These are phyloP conservation scores for Branchinecta lynchi DNA, from an alignment of 1,140 invertebrate species.

Conservation along the genomic window DNA sequence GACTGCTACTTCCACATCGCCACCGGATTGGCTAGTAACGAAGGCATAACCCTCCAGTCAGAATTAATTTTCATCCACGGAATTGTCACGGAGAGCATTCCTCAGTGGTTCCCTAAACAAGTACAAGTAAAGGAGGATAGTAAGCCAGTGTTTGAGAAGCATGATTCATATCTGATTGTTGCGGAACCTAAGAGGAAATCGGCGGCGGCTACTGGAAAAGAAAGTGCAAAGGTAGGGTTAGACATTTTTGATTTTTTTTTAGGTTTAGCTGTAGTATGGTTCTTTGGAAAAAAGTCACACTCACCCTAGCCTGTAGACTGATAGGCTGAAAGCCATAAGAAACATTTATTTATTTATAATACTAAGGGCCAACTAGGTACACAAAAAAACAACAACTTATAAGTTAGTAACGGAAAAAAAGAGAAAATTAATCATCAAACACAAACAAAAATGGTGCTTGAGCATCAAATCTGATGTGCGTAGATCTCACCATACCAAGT, in stretches of 20 bases:
- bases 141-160: slow-evolving; percentile 15
- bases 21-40: slow-evolving; percentile 62
- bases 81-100: slow-evolving; percentile 59
- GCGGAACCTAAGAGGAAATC: slow-evolving; percentile 24
- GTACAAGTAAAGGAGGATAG: slow-evolving; percentile 21
- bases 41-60: slow-evolving; percentile 48
- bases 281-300: no score
- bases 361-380: no score
- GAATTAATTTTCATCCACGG: slow-evolving; percentile 67
- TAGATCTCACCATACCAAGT: no score
- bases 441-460: no score
- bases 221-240: not conserved
- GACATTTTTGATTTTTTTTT: not conserved
- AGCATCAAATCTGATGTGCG: no score
- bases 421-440: no score
- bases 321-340: no score
- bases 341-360: no score
- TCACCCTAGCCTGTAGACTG: no score
- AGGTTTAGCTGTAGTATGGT: no score
- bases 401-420: no score
- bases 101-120: slow-evolving; percentile 27
- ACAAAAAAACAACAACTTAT: no score
- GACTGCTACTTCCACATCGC: slow-evolving; percentile 61
- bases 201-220: slow-evolving; percentile 13
- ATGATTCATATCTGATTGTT: slow-evolving; percentile 23